phyloP scores from a whole-genome alignment of 2,113 vertebrate genomes.

The Phoxinus phoxinus region DNA sequence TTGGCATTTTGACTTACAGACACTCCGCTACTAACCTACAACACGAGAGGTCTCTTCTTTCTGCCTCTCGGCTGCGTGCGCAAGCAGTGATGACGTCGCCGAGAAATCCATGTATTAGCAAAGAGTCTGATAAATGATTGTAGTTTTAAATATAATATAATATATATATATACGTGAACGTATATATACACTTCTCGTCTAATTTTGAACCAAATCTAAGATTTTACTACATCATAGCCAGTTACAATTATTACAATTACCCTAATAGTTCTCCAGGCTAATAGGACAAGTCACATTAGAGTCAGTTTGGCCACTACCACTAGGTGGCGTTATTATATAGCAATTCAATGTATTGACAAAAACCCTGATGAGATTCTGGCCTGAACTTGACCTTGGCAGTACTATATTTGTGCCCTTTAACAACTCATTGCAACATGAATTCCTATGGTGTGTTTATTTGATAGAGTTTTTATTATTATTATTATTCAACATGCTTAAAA shows the following conservation, averaged over 20 bases:
- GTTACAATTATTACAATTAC: no score
- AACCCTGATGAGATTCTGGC: slow-evolving; percentile 62
- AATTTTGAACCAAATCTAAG: background rate
- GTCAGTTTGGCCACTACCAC: slow-evolving; percentile 30
- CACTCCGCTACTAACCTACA: no score
- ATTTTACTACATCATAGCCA: background rate
- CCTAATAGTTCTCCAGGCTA: no score
- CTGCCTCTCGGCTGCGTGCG: no score
- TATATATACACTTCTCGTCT: background rate
- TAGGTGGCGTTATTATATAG: slow-evolving; percentile 70
- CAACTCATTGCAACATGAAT: background rate
- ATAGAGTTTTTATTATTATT: background rate
- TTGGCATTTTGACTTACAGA: no score
- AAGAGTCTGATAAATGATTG: no score
- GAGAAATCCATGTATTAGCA: no score
- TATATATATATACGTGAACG: no score
- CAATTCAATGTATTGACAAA: slow-evolving; percentile 35
- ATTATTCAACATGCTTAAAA: background rate
- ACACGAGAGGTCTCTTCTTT: no score
- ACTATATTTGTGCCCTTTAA: background rate
- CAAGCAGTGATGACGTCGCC: no score
- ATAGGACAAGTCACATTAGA: background rate
- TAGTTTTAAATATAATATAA: no score
- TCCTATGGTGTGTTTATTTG: background rate
- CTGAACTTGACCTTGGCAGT: slow-evolving; percentile 76